Evolutionary conservation across 2,113 vertebrate species (phyloP).

Genomic region (Saiga tatarica): DNA sequence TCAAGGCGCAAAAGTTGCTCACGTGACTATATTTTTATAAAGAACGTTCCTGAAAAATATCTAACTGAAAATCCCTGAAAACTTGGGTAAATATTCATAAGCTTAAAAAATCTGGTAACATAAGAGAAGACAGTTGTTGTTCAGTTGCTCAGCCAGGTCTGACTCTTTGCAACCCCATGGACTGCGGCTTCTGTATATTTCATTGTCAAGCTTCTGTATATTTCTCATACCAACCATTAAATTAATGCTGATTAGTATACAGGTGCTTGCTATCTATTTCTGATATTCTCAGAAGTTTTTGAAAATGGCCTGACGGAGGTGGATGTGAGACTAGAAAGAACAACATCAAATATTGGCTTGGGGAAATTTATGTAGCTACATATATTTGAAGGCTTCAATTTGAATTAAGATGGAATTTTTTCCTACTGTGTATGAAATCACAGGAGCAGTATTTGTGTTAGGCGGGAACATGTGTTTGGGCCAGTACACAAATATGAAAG

Average conservation of each 20-base stretch:
- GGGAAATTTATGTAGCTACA: background rate
- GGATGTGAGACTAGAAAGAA: background rate
- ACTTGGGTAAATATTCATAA: background rate
- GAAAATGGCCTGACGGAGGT: background rate
- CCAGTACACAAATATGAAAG: background rate
- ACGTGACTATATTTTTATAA: background rate
- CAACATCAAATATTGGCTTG: background rate
- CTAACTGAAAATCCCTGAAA: background rate
- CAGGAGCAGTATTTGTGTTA: background rate
- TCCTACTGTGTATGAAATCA: background rate
- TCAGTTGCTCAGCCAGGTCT: fast-evolving
- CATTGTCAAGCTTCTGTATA: background rate
- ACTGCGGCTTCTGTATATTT: background rate
- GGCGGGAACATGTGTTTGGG: no score
- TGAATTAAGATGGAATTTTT: background rate
- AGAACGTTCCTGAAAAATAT: background rate
- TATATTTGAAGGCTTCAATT: background rate
- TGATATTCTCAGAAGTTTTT: background rate
- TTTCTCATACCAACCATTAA: background rate
- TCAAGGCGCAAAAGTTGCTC: background rate
- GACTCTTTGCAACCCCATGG: background rate
- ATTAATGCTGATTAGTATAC: background rate
- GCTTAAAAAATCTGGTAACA: background rate
- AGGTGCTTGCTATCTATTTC: background rate
- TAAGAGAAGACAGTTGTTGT: background rate